Evolutionary conservation across 2,888 invertebrate species (phyloP), one percentile per base, ranked within the genome.

Genomic region (Diloba caeruleocephala): DNA sequence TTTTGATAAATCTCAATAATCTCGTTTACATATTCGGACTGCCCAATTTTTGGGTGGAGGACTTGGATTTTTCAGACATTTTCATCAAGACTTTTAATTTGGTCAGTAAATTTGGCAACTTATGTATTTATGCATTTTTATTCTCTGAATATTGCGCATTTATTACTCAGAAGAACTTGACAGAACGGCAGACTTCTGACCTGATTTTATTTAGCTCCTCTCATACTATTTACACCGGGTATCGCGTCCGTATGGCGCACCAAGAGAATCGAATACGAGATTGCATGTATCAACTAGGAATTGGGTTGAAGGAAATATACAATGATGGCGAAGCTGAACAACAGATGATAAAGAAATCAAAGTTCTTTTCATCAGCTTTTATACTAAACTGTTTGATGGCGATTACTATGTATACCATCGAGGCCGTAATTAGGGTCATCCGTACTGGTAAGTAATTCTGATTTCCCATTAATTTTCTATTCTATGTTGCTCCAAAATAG

Each of bases 121-220:
- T 37, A 19, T n/a, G 25, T 0, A 0, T 48, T 31, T 45, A 31
- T 5, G 17, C 8, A 1, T 8, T 65, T 26, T 4, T 52, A 5
- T 0, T 65, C n/a, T 15, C 21, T 0, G 58, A 63, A 45, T 69
- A 42, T 13, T 1, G 23, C 2, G 58, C 75, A 0, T 67, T 48
- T 33, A 45, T 61, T 9, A 78, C 77, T 0, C 79, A 81, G 34
- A 61, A 71, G 1, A 59, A 70, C 14, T 52, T 81, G 42, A 52
- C 64, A 1, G 63, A 72, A 10, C 76, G 33, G 2, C 64, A 65
- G 13, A 33, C n/a, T 29, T 65, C 51, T 13, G 46, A 68, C 15
- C 6, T 51, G 25, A 9, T 69, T 9, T 14, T 65, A 2, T 64
- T 56, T 8, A 14, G 13, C 0, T 29, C 63, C 1, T 5, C 33